Conservation (phyloP, 1,140 invertebrate species). For the Mamestra configurata region DNA sequence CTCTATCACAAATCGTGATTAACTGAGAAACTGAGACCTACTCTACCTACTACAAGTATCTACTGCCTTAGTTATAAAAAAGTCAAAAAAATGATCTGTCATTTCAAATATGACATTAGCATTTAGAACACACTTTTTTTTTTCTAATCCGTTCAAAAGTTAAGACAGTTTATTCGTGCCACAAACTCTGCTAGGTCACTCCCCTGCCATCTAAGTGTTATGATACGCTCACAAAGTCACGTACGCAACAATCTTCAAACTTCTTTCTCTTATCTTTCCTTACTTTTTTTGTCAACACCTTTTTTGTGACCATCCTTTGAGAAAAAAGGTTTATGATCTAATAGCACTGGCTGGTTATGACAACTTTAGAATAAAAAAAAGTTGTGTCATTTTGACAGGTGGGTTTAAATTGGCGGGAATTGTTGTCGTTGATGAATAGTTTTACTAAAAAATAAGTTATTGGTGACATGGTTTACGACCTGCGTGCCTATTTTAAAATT, state of each 20-base stretch:
- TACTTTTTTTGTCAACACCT: conserved; percentile 1
- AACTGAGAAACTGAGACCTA: too few species aligned
- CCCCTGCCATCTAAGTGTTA: neutral
- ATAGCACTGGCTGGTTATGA: neutral
- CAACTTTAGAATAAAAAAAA: neutral
- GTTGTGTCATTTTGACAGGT: conserved; percentile 11
- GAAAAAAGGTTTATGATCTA: conserved; percentile 18
- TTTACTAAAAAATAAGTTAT: neutral
- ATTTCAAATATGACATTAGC: neutral
- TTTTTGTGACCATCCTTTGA: conserved; percentile 10
- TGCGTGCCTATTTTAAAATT: too few species aligned
- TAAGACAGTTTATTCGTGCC: neutral
- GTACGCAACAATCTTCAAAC: too few species aligned
- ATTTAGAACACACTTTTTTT: neutral
- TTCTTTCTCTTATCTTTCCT: neutral
- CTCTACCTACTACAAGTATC: too few species aligned
- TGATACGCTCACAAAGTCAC: conserved; percentile 3
- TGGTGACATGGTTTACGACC: too few species aligned
- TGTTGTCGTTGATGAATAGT: neutral
- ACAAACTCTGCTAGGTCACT: neutral
- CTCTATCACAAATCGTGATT: too few species aligned
- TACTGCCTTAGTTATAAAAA: too few species aligned
- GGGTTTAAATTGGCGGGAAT: neutral
- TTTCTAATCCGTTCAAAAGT: neutral
- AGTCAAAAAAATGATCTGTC: too few species aligned